Evolutionary conservation across 2,888 invertebrate species (phyloP).

Genomic region (Girardia tigrina): DNA sequence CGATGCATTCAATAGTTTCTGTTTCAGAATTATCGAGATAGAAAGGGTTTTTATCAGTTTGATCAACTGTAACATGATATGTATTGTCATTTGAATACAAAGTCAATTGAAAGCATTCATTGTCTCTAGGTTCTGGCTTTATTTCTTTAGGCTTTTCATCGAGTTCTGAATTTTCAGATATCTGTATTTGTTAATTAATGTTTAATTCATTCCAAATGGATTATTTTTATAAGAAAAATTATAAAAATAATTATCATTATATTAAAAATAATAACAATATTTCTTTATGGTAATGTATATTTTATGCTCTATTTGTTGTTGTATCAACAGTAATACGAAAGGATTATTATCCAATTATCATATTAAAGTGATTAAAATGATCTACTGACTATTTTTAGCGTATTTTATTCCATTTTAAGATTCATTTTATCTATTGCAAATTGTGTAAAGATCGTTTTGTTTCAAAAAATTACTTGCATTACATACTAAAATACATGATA

Average conservation of each 20-base stretch:
- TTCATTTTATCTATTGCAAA: too few relatives aligned
- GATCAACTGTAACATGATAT: background rate
- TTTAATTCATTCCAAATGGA: background rate
- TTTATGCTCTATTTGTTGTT: too few relatives aligned
- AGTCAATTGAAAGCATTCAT: constrained; percentile 5
- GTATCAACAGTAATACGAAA: too few relatives aligned
- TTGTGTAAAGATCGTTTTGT: too few relatives aligned
- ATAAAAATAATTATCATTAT: background rate
- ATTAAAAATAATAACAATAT: background rate
- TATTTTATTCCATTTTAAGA: too few relatives aligned
- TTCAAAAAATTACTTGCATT: too few relatives aligned
- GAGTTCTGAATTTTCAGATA: constrained; percentile 16
- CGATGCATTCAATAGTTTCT: background rate
- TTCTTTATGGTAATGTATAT: too few relatives aligned
- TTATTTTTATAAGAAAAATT: background rate
- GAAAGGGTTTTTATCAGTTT: background rate
- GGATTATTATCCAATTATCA: too few relatives aligned
- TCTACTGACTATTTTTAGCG: too few relatives aligned
- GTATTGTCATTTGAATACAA: background rate
- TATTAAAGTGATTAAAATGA: too few relatives aligned
- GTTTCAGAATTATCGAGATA: background rate
- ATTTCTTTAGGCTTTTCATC: constrained; percentile 1
- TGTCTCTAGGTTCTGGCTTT: background rate
- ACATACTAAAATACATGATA: too few relatives aligned
- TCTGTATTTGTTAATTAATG: background rate